phyloP scores from a whole-genome alignment of 2,888 invertebrate genomes.

The Habrosyne pyritoides region DNA sequence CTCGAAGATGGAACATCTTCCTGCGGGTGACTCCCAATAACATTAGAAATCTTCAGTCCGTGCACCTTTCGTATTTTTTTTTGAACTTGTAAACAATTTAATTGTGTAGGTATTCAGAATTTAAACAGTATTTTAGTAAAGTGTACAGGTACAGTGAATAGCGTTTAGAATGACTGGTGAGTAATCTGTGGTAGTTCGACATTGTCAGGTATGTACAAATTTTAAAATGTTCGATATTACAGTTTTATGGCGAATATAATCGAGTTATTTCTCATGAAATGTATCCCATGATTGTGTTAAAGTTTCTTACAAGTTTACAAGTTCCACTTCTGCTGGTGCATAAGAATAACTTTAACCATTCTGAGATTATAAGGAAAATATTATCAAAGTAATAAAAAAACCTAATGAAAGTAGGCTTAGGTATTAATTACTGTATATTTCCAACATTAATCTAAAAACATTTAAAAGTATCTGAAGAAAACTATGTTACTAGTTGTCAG shows the following conservation, averaged over 20 bases:
- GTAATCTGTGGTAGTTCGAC: too few relatives aligned
- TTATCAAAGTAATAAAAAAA: slow-evolving; percentile 33
- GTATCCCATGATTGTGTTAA: background rate
- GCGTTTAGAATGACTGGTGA: background rate
- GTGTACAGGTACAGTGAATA: too few relatives aligned
- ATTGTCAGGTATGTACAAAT: too few relatives aligned
- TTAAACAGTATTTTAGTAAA: background rate
- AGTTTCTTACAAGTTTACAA: slow-evolving; percentile 31
- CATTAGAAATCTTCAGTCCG: slow-evolving; percentile 59
- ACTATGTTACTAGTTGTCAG: slow-evolving; percentile 52
- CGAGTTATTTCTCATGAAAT: slow-evolving; percentile 9
- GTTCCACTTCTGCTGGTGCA: slow-evolving; percentile 35
- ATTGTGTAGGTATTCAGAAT: slow-evolving; percentile 14
- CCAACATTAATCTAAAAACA: slow-evolving; percentile 64
- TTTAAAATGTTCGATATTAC: background rate
- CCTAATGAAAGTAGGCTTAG: slow-evolving; percentile 21
- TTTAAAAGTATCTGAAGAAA: slow-evolving; percentile 67
- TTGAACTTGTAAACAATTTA: slow-evolving; percentile 34
- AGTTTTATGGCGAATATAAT: background rate
- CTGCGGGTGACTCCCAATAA: slow-evolving; percentile 58
- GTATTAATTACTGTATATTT: slow-evolving; percentile 36
- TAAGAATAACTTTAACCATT: slow-evolving; percentile 51
- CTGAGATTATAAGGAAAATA: slow-evolving; percentile 58
- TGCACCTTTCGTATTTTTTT: slow-evolving; percentile 28
- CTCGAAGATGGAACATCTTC: slow-evolving; percentile 61